Base-by-base conservation (phyloP, 2,888 invertebrate genomes). In the Baccha elongata region DNA sequence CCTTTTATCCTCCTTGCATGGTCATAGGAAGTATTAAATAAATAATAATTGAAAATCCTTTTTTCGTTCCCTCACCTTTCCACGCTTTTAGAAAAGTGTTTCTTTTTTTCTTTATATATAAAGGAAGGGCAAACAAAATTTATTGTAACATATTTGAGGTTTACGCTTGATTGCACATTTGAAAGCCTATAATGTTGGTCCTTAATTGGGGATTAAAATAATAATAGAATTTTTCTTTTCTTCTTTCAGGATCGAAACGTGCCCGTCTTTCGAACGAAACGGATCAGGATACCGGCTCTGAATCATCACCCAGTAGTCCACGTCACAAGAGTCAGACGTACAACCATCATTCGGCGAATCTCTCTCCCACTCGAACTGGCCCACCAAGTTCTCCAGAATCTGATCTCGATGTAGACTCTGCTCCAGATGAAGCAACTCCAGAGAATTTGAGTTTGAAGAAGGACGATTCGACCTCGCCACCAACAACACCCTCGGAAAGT, bases 391-490 rank as follows among this genome's bases (percentile, higher is more conserved):
- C 91, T 0, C 91, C 91, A 0, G 91, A 91, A 79, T 91, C 91
- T 2, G 91, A 91, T 85, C 85, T 91, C 37, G 91, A 91, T 85
- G 91, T 91, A n/a, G 91, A 91, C 48, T 91, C 91, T 0, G 91
- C 91, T 23, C 91, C 91, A 3, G 91, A 91, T 79, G 91, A 91
- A 85, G 92, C 94, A 0, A 94, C 94, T 0, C 96, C 96, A 0
- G 96, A 96, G 89, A 96, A 96, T 90, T 92, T 96, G 0, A 96
- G 96, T 29, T 92, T 96, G 86, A 95, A 96, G 87, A 96, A 92
- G 86, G 91, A 87, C 89, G 92, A 89, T 89, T 93, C 87, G 85
- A 89, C 91, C 32, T 90, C 91, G 79, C 91, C 91, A 32, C 91
- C 91, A 10, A 88, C 88, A 29, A 91, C 91, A 52, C 90, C 91